Evolutionary conservation across 2,888 invertebrate genomes (phyloP), one percentile per base, ranked within the genome.

Genomic region (Drosophila neutralis): DNA sequence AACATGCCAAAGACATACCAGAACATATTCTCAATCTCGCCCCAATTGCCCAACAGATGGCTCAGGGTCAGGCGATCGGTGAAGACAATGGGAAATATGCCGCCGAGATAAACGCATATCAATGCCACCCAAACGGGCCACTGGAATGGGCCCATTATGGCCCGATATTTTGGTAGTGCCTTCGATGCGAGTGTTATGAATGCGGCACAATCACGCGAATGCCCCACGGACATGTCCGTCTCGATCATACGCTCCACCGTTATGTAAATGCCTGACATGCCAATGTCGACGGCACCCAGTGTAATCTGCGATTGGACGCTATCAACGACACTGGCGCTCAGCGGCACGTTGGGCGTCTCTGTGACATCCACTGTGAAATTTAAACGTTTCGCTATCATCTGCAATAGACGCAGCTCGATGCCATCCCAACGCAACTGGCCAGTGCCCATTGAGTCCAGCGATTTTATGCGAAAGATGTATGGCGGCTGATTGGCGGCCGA

Each of bases 1-100:
- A 97, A 97, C 51, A 97, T 97, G 7, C 97, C 97, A 85, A 97
- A 97, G 63, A 97, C 96, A 89, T 96, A 97, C 97, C 97, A 97
- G 91, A 97, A 97, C 96, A 97, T 97, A 83, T 96, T 96, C 92
- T 96, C 96, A 42, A 97, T 93, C 93, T 96, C 96, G 58, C 95
- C 95, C 68, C 95, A 95, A 80, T 95, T 95, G 48, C 95, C 94
- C 35, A 96, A 83, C 36, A 97, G 93, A 87, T 96, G 95, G 11
- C 93, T 94, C 24, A 96, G 91, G 0, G 96, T 95, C 68, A 95
- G 94, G 80, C 95, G 95, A 85, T 96, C 96, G 0, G 96, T 96
- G 89, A 95, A 96, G 0, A 96, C 95, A 58, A 97, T 93, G 1
- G 97, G 96, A 79, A 97, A 95, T 80, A 97, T 95, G 8, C 95